phyloP scores from a whole-genome alignment of 2,888 invertebrate genomes.

The Megastigmus dorsalis region DNA sequence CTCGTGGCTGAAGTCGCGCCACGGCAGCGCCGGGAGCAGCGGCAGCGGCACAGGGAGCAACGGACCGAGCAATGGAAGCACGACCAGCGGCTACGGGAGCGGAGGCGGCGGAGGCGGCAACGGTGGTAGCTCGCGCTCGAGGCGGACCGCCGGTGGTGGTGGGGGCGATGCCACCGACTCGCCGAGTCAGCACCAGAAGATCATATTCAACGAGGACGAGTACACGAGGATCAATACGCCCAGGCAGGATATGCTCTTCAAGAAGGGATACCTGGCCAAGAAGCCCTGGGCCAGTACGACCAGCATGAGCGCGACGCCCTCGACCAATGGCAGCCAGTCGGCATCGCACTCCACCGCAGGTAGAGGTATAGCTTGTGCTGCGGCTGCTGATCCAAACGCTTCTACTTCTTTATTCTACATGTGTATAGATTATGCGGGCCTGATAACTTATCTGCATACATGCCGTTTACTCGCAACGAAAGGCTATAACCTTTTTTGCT shows the following conservation, averaged over 20 bases:
- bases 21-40: slow-evolving; percentile 46
- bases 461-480: no score
- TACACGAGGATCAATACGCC: slow-evolving; percentile 83
- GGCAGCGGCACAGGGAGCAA: slow-evolving; percentile 23
- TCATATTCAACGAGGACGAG: slow-evolving; percentile 79
- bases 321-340: slow-evolving; percentile 72
- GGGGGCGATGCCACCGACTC: slow-evolving; percentile 63
- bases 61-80: slow-evolving; percentile 45
- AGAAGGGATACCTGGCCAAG: slow-evolving; percentile 81
- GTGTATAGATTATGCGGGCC: no score
- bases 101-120: slow-evolving; percentile 63
- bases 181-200: slow-evolving; percentile 30
- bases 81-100: slow-evolving; percentile 63
- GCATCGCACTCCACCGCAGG: slow-evolving; percentile 74
- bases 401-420: no score
- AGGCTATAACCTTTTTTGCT: no score
- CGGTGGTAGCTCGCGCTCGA: slow-evolving; percentile 58
- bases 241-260: slow-evolving; percentile 82
- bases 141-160: no score
- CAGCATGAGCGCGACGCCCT: slow-evolving; percentile 73
- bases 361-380: slow-evolving; percentile 54
- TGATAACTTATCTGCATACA: no score
- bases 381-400: no score
- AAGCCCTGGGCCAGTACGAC: slow-evolving; percentile 59
- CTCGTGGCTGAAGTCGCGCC: slow-evolving; percentile 42